Conservation (phyloP, 2,888 invertebrate genomes). For the Actias luna region DNA sequence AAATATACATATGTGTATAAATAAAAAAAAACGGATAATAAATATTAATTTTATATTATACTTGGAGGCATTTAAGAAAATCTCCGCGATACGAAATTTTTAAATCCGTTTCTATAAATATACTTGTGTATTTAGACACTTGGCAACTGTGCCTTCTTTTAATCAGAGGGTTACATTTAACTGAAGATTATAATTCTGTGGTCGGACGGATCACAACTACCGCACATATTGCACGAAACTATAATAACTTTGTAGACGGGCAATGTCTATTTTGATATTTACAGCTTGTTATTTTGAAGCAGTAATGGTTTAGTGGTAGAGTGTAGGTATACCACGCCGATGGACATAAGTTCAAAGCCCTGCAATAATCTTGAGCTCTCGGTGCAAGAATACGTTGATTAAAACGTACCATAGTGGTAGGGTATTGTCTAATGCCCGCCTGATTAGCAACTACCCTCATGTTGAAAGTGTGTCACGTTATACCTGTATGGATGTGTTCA, state of each 20-base stretch:
- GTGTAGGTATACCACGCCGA: no score
- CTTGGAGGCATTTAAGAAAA: not conserved
- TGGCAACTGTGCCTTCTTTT: not conserved
- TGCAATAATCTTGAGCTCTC: no score
- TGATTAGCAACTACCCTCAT: no score
- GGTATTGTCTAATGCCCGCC: no score
- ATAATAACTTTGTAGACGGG: no score
- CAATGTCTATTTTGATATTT: not conserved
- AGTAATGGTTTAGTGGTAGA: no score
- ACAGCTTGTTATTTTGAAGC: no score
- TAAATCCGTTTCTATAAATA: not conserved
- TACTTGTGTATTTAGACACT: not conserved
- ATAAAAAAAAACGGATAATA: not conserved
- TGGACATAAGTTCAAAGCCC: no score
- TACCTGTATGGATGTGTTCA: no score
- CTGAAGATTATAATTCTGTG: not conserved
- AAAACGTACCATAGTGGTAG: no score
- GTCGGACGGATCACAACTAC: not conserved
- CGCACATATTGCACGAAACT: not conserved
- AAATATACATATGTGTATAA: not conserved
- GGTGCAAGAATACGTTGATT: no score
- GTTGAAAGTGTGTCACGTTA: no score
- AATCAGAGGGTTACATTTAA: not conserved
- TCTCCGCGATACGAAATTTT: not conserved
- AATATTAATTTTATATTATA: constrained; percentile 4